These are phyloP conservation scores for Phaetusa simplex DNA, from an alignment of 2,113 vertebrate genomes.

Conservation along the genomic window DNA sequence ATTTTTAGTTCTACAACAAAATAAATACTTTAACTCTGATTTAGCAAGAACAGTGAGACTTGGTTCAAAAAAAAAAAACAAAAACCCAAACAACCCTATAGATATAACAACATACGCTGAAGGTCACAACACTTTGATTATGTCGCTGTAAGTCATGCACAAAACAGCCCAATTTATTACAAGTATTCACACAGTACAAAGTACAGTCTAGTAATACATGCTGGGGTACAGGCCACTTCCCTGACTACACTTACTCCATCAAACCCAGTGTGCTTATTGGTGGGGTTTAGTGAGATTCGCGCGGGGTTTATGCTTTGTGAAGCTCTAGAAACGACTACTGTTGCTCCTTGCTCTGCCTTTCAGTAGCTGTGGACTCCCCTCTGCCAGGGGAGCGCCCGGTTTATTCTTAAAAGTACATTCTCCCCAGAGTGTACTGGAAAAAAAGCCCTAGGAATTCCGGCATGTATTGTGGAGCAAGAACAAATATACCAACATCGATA, in stretches of 20 bases:
- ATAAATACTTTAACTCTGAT: slow-evolving; percentile 22
- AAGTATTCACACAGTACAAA: background rate
- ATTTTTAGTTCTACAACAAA: background rate
- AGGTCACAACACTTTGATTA: background rate
- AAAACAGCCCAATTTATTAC: background rate
- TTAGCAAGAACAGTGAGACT: background rate
- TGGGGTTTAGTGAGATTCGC: background rate
- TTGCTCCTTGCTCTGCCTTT: background rate
- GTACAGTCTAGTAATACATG: background rate
- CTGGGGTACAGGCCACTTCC: background rate
- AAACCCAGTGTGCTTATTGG: background rate
- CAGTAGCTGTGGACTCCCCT: background rate
- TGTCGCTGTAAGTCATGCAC: background rate
- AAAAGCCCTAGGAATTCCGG: background rate
- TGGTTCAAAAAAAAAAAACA: background rate
- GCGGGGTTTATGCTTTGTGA: background rate
- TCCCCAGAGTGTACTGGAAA: background rate
- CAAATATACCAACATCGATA: too few species aligned
- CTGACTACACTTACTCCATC: background rate
- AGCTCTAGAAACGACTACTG: background rate
- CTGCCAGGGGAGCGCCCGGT: background rate
- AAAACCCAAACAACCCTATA: background rate
- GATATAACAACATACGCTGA: background rate
- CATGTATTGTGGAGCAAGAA: background rate
- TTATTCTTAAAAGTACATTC: background rate